phyloP scores from a whole-genome alignment of 2,888 invertebrate genomes.

The Plusia festucae region DNA sequence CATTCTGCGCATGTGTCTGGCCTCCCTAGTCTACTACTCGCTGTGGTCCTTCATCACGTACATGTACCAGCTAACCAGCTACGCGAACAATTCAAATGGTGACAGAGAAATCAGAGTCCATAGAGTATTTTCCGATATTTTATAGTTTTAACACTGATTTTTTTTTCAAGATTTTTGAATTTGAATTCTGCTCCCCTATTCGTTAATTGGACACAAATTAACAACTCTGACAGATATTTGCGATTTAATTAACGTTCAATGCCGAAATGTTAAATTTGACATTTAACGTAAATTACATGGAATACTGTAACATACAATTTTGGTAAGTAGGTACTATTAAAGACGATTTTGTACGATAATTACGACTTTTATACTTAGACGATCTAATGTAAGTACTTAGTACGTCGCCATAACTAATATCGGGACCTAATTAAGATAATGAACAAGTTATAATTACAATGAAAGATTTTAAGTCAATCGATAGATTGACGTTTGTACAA shows the following conservation, averaged over 20 bases:
- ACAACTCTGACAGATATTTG: background rate
- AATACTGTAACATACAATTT: background rate
- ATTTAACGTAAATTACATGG: background rate
- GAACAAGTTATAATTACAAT: constrained; percentile 41
- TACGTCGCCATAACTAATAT: constrained; percentile 54
- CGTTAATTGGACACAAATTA: background rate
- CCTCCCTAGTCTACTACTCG: constrained; percentile 64
- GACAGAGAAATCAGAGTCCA: constrained; percentile 8
- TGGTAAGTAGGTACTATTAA: background rate
- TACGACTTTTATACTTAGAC: constrained; percentile 31
- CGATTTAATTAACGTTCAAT: background rate
- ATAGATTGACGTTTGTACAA: constrained; percentile 69
- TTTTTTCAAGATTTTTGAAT: background rate
- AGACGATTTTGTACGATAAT: background rate
- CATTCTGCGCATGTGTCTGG: constrained; percentile 65
- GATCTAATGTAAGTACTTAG: constrained; percentile 38
- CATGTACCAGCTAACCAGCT: constrained; percentile 46
- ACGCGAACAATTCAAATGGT: background rate
- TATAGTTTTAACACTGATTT: background rate
- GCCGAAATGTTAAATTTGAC: background rate
- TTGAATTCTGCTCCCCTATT: background rate
- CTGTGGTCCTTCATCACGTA: constrained; percentile 60
- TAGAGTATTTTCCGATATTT: constrained; percentile 25
- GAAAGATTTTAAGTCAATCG: constrained; percentile 53
- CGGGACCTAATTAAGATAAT: constrained; percentile 61